phyloP scores from a whole-genome alignment of 2,113 vertebrate species.

The Pelecanus crispus region DNA sequence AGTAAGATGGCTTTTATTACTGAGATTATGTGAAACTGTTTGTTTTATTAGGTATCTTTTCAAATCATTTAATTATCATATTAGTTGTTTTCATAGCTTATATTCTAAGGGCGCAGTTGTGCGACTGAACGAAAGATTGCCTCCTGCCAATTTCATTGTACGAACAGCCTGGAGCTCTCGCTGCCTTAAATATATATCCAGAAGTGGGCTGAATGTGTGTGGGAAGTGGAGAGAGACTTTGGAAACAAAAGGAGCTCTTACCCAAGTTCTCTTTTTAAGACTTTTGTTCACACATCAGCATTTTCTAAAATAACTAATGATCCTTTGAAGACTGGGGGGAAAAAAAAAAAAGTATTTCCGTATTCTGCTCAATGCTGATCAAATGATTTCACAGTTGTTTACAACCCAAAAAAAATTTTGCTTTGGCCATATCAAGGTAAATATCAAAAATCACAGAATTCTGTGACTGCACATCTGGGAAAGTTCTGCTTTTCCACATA shows the following conservation, averaged over 20 bases:
- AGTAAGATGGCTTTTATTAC: background rate
- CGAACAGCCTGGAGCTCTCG: slow-evolving; percentile 12
- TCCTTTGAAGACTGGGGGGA: background rate
- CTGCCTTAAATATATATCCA: slow-evolving; percentile 10
- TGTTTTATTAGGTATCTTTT: background rate
- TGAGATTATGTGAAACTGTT: background rate
- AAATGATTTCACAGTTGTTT: background rate
- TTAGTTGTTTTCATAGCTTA: background rate
- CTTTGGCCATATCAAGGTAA: background rate
- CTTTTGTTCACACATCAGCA: background rate
- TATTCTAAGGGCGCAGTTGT: background rate
- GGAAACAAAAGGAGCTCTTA: background rate
- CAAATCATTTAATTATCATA: background rate
- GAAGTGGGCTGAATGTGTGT: background rate
- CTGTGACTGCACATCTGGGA: background rate
- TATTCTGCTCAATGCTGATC: background rate
- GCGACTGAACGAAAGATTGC: slow-evolving; percentile 5
- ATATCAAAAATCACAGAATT: background rate
- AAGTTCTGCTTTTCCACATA: background rate
- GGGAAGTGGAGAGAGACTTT: background rate
- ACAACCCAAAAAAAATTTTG: background rate
- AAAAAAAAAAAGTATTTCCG: background rate
- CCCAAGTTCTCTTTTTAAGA: background rate
- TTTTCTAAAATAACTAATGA: background rate
- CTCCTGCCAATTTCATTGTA: background rate